Percentiles rank a stretch among this genome's conserved stretches.
phyloP scores from a whole-genome alignment of 2,797 vertebrate species.

The Thripadectes ignobilis region DNA sequence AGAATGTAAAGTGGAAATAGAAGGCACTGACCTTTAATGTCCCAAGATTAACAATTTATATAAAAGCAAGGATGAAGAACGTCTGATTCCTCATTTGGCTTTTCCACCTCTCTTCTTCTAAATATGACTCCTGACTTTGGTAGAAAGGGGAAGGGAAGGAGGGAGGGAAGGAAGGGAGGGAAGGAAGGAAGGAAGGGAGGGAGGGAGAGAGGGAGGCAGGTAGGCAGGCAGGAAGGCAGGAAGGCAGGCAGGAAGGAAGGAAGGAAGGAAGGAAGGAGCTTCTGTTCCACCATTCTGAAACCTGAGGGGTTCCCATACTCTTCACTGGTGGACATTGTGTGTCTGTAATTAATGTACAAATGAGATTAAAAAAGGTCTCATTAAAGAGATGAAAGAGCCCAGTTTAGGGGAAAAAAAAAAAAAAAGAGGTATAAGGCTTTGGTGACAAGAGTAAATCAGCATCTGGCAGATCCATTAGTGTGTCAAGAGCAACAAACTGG shows the following conservation, averaged over 20 bases:
- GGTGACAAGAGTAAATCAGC: background rate
- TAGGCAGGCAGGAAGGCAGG: no score
- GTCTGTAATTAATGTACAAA: background rate
- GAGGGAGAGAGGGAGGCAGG: no score
- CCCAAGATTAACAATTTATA: background rate
- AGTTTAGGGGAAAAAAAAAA: background rate
- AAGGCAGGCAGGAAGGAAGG: no score
- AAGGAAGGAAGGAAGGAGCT: no score
- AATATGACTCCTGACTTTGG: background rate
- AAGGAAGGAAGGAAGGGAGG: no score
- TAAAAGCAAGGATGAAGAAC: background rate
- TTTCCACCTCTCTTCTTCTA: background rate
- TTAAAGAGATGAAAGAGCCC: background rate
- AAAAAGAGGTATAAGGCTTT: background rate
- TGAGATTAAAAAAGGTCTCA: background rate
- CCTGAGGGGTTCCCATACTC: background rate
- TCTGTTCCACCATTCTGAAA: background rate
- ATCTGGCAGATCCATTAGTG: background rate
- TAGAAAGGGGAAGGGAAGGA: background rate
- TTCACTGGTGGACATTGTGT: accelerated
- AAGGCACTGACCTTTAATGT: background rate
- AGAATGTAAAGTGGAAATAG: background rate
- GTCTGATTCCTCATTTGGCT: background rate
- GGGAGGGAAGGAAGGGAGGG: no score
- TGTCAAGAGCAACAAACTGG: background rate